Base-by-base conservation (phyloP, 2,797 vertebrate species). In the Phyllotis vaccarum region DNA sequence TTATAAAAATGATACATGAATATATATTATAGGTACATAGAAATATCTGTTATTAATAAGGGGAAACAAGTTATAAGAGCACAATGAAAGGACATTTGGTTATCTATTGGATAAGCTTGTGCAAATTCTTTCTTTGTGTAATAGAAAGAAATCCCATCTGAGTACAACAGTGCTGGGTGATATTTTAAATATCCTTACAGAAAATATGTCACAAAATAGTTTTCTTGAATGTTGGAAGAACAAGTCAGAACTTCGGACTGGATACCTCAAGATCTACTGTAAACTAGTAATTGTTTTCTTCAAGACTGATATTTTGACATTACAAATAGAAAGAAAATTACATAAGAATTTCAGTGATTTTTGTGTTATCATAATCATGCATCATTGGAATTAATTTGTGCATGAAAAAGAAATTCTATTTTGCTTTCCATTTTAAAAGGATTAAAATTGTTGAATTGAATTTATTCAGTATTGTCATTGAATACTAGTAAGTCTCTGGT, bases 1-100 rank as follows among this genome's bases (percentile, higher is more conserved):
- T n/a, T n/a, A 3, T 60, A n/a, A 97, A 97, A 86, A 27, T 52
- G 70, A 72, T 94, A 22, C 21, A 82, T 24, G n/a, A 78, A 27
- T 78, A 21, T 14, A 52, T 46, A 37, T 52, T 70, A 37, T 62
- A 49, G 3, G 19, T 81, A 56, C 2, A 29, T 22, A 27, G 13
- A 66, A 64, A 62, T n/a, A 82, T 31, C 10, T 37, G 4, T 68
- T 43, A 52, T 49, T 31, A 81, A 27, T 17, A 81, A 22, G 4
- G 40, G 3, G 17, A 94, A 27, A 31, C 0, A 12, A 5, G 60
- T 13, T 40, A 2, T 54, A 40, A 87, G 49, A 78, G 5, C 6
- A 34, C 49, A 5, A 24, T 37, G 2, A 40, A 17, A 64, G 31
- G 12, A 5, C 17, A 46, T 52, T 3, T 31, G 58, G 10, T 89